A percentile compares a stretch with the other conserved stretches of the same genome.
phyloP scores from a whole-genome alignment of 2,888 invertebrate species.

The Apotomis capreana region DNA sequence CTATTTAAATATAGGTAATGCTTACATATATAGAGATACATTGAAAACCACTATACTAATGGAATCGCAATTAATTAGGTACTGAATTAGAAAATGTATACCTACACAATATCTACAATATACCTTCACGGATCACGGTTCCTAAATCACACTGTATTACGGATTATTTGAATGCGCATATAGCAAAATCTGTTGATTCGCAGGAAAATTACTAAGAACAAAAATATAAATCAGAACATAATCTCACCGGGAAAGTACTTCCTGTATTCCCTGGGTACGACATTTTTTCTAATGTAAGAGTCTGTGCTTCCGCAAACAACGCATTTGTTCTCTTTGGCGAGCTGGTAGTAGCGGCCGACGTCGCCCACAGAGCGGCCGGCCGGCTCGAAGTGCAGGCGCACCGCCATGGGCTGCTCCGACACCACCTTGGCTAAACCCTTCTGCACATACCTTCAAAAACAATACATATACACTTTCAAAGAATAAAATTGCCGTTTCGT shows the following conservation, averaged over 20 bases:
- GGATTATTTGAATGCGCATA: no score
- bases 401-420: constrained; percentile 82
- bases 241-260: constrained; percentile 88
- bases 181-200: no score
- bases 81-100: no score
- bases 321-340: constrained; percentile 88
- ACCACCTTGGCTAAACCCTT: constrained; percentile 76
- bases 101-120: no score
- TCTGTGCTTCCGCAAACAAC: constrained; percentile 89
- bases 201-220: background rate
- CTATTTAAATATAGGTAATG: no score
- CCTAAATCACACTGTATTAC: no score
- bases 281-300: constrained; percentile 89
- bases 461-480: background rate
- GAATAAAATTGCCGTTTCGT: no score
- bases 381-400: constrained; percentile 90
- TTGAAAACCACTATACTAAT: no score
- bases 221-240: background rate
- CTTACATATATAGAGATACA: no score
- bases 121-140: no score
- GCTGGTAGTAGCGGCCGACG: constrained; percentile 88
- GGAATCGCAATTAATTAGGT: no score
- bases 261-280: constrained; percentile 92
- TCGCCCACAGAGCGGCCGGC: constrained; percentile 87
- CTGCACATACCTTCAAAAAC: constrained; percentile 74